Evolutionary conservation across 2,113 vertebrate genomes (phyloP).

Genomic region (Buteo buteo): DNA sequence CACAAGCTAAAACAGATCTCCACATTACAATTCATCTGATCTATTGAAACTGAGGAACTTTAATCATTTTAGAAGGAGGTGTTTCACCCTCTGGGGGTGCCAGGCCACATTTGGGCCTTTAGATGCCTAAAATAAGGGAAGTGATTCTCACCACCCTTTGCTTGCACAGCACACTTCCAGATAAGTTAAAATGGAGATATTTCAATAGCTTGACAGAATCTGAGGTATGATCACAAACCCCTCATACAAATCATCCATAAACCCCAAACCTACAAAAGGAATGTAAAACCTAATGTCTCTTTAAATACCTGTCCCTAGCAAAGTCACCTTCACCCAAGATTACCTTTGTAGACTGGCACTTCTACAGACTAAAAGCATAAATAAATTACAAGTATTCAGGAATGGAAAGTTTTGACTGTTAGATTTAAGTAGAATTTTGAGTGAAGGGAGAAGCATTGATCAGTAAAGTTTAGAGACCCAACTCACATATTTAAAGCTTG

Average conservation of each 20-base stretch:
- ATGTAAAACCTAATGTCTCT: not conserved
- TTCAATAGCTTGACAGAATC: not conserved
- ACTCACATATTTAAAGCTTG: not conserved
- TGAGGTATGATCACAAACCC: not conserved
- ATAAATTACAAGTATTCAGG: not conserved
- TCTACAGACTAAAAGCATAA: not conserved
- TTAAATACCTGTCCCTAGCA: not conserved
- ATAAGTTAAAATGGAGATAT: not conserved
- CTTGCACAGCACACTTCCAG: not conserved
- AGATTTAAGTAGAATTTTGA: not conserved
- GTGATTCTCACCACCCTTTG: not conserved
- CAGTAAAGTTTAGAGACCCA: not conserved
- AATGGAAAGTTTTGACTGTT: not conserved
- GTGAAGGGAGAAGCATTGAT: not conserved
- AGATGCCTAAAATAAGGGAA: not conserved
- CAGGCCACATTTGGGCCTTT: not conserved
- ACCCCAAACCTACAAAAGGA: not conserved
- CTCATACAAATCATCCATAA: not conserved
- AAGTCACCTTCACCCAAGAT: not conserved
- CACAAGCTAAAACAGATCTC: not conserved
- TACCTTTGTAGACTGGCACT: not conserved
- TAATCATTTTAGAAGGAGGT: not conserved
- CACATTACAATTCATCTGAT: not conserved
- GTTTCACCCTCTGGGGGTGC: not conserved
- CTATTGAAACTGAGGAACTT: not conserved